These are phyloP conservation scores for Coracias cyanogaster DNA, from an alignment of 2,797 vertebrate species.

Conservation along the genomic window DNA sequence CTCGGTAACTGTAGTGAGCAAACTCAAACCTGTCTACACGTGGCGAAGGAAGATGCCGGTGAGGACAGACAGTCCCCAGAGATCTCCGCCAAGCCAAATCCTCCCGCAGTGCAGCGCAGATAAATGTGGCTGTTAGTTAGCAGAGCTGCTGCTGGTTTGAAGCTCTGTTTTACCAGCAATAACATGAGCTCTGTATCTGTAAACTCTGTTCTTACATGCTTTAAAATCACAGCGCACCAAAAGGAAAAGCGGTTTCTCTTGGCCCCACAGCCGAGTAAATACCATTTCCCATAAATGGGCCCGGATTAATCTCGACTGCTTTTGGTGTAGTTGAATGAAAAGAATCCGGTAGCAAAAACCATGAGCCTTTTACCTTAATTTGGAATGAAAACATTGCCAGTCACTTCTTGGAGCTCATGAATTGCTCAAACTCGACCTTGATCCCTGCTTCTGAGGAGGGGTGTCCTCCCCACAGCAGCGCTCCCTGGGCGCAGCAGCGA, in stretches of 20 bases:
- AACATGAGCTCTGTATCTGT: not conserved
- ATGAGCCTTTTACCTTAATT: not conserved
- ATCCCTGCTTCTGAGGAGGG: accelerated
- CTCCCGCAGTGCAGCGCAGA: accelerated
- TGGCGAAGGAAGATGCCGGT: not conserved
- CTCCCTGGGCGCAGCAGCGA: not conserved
- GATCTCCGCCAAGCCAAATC: not conserved
- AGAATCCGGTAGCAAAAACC: not conserved
- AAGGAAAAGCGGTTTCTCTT: not conserved
- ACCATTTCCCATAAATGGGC: not conserved
- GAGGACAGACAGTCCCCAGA: not conserved
- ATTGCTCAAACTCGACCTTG: not conserved
- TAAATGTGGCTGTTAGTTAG: not conserved
- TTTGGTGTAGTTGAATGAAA: not conserved
- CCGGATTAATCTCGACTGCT: not conserved
- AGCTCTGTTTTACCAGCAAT: not conserved
- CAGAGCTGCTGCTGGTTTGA: not conserved
- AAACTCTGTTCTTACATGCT: not conserved
- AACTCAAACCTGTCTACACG: not conserved
- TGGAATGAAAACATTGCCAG: not conserved
- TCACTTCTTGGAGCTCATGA: not conserved
- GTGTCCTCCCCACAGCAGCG: not conserved
- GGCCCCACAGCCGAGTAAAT: not conserved
- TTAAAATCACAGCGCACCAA: not conserved
- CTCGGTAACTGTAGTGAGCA: not conserved